Evolutionary conservation across 2,797 vertebrate genomes (phyloP).

Genomic region (Hirundo rustica): DNA sequence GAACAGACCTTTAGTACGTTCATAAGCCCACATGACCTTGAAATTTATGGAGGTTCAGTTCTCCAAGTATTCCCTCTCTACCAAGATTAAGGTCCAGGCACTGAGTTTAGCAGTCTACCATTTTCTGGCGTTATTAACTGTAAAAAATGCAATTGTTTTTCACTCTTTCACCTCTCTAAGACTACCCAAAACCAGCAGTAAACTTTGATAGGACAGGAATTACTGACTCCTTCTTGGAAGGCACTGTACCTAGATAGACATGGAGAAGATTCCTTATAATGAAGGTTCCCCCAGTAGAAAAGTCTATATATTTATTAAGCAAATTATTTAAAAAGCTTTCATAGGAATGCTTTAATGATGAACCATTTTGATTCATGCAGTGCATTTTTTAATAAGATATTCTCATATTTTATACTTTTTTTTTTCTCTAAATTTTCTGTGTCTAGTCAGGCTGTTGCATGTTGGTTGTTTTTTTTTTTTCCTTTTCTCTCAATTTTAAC

Average conservation of each 20-base stretch:
- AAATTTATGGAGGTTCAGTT: background rate
- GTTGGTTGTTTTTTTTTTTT: background rate
- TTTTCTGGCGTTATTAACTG: background rate
- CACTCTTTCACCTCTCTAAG: background rate
- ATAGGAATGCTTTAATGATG: background rate
- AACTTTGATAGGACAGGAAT: background rate
- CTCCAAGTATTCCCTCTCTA: background rate
- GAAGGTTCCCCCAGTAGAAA: background rate
- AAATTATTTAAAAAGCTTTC: background rate
- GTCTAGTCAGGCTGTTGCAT: background rate
- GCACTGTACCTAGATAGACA: background rate
- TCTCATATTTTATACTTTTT: background rate
- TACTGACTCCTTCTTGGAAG: background rate
- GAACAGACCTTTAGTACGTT: fast-evolving
- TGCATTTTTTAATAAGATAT: background rate
- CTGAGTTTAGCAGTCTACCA: background rate
- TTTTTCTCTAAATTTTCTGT: background rate
- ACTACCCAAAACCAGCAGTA: background rate
- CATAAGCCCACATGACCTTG: background rate
- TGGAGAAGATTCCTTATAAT: background rate
- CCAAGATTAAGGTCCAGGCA: background rate
- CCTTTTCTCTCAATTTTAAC: no score
- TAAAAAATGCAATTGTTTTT: background rate
- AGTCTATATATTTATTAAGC: background rate
- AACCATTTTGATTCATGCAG: background rate